phyloP scores from a whole-genome alignment of 2,113 vertebrate species.

The Limnothrissa miodon region DNA sequence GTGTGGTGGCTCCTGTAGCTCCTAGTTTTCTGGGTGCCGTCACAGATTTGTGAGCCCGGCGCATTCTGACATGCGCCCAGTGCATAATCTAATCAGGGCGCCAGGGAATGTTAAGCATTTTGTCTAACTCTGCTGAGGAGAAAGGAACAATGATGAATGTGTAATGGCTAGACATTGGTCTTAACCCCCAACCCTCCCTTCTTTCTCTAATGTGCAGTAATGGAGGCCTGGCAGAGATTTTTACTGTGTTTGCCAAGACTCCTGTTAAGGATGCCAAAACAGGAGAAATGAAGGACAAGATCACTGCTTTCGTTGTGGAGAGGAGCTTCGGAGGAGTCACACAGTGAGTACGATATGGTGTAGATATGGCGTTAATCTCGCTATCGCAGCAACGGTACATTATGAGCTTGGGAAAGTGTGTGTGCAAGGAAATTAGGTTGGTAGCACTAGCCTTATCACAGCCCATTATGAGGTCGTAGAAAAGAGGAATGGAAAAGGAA shows the following conservation, averaged over 20 bases:
- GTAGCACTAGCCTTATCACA: neutral
- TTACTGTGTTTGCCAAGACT: slow-evolving; percentile 89
- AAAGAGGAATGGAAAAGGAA: neutral
- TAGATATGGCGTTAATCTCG: neutral
- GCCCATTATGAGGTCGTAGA: neutral
- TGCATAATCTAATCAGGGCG: neutral
- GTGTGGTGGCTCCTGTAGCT: neutral
- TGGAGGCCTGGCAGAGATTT: slow-evolving; percentile 84
- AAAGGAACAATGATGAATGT: neutral
- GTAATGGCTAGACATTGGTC: neutral
- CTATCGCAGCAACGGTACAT: neutral
- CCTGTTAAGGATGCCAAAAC: slow-evolving; percentile 75
- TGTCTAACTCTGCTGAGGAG: neutral
- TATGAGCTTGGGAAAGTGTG: neutral
- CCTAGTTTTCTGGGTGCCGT: neutral
- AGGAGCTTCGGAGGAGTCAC: slow-evolving; percentile 81
- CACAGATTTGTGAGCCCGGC: neutral
- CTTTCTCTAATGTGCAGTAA: slow-evolving; percentile 68
- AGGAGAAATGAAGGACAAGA: slow-evolving; percentile 81
- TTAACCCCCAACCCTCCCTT: neutral
- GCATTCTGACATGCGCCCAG: neutral
- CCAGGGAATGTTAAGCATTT: neutral
- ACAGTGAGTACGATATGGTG: slow-evolving; percentile 67
- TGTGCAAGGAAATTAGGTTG: neutral
- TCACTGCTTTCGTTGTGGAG: slow-evolving; percentile 86